Evolutionary conservation across 2,113 vertebrate species (phyloP).

Genomic region (Athene noctua): DNA sequence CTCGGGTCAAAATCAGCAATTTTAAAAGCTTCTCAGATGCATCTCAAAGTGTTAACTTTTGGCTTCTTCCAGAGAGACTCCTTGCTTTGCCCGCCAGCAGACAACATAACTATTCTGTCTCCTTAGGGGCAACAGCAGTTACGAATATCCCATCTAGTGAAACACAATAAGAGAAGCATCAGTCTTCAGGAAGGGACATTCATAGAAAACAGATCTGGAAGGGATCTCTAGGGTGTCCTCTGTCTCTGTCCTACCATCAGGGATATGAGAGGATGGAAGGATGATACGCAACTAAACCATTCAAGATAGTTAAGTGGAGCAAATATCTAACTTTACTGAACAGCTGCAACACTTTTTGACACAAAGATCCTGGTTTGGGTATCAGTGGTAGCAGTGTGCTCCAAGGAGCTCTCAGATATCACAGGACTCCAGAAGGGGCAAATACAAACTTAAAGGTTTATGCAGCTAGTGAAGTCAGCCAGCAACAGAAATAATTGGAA

Average conservation of each 20-base stretch:
- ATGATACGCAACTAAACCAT: neutral
- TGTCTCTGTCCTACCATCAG: neutral
- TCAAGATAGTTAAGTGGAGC: neutral
- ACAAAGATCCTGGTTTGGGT: neutral
- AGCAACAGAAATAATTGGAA: neutral
- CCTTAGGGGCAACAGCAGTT: neutral
- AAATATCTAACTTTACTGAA: neutral
- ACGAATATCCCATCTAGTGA: neutral
- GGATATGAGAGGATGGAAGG: neutral
- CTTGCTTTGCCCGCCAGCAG: rapidly evolving
- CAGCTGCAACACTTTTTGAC: neutral
- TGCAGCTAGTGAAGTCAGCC: neutral
- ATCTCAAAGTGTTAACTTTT: neutral
- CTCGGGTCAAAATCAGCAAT: constrained; percentile 30
- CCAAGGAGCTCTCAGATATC: neutral
- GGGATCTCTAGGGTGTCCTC: neutral
- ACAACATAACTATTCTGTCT: neutral
- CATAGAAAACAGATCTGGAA: neutral
- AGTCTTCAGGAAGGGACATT: neutral
- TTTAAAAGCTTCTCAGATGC: constrained; percentile 6
- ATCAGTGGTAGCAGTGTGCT: neutral
- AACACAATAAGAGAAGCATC: neutral
- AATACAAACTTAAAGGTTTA: neutral
- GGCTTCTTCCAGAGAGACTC: neutral
- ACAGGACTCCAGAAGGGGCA: neutral